Conservation (phyloP, 2,113 vertebrate species). For the Tupaia chinensis region DNA sequence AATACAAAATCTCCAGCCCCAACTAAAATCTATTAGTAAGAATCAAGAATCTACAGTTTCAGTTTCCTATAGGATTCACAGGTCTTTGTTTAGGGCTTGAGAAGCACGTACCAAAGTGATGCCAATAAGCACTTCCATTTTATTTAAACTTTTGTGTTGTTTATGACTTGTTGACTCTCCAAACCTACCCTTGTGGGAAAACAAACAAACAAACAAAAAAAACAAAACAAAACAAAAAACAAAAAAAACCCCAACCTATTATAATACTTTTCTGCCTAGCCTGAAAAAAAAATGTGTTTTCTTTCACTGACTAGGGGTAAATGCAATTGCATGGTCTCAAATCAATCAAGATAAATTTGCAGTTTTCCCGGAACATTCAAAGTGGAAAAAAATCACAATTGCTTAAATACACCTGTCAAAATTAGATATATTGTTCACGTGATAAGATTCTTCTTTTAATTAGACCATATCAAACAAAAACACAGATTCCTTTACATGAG, state of each 20-base stretch:
- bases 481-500: neutral
- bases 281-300: neutral
- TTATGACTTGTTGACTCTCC: neutral
- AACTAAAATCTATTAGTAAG: neutral
- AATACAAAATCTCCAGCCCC: neutral
- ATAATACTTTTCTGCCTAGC: neutral
- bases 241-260: slow-evolving; percentile 45
- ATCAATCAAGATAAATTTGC: slow-evolving; percentile 31
- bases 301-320: neutral
- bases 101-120: neutral
- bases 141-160: neutral
- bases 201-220: too few relatives aligned
- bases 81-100: neutral
- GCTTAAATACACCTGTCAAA: neutral
- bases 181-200: neutral
- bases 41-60: neutral
- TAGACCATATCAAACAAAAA: neutral
- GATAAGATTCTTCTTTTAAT: slow-evolving; percentile 40
- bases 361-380: slow-evolving; percentile 52
- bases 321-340: neutral
- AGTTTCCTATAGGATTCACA: neutral
- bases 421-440: neutral
- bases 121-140: neutral
- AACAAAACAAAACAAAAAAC: too few relatives aligned
- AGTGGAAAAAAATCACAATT: neutral